phyloP scores from a whole-genome alignment of 1,140 invertebrate species.

The Parasteatoda tepidariorum region DNA sequence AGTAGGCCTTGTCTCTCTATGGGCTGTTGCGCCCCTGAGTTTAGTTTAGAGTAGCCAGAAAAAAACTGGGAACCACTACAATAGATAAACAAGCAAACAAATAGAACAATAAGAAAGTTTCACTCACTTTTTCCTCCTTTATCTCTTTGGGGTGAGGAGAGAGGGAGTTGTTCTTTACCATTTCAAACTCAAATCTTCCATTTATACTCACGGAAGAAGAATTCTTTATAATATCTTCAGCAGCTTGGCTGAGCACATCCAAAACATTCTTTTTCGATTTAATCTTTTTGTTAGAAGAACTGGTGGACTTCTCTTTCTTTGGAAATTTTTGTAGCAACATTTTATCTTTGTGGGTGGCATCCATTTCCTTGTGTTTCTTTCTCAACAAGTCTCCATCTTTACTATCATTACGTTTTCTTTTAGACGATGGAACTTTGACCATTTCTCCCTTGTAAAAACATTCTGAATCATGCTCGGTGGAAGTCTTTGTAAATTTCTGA shows the following conservation, averaged over 20 bases:
- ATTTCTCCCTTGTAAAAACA: no score
- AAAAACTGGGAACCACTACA: no score
- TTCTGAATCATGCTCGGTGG: no score
- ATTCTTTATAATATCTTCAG: slow-evolving; percentile 79
- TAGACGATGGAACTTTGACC: no score
- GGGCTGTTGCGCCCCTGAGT: no score
- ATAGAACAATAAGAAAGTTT: not conserved
- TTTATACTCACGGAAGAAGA: not conserved
- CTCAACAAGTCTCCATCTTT: no score
- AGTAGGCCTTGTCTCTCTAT: no score
- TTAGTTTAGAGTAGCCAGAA: no score
- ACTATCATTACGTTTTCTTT: no score
- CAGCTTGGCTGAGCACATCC: slow-evolving; percentile 90
- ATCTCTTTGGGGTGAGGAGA: not conserved
- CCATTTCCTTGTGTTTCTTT: no score
- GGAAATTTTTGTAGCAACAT: not conserved
- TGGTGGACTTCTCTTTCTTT: not conserved
- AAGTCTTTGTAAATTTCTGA: no score
- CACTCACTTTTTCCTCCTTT: not conserved
- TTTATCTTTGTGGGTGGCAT: no score
- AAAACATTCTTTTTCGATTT: slow-evolving; percentile 9
- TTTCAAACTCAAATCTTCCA: not conserved
- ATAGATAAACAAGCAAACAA: not conserved
- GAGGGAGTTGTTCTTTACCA: not conserved
- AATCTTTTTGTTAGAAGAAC: not conserved